Percentiles rank a stretch among this genome's conserved stretches.
phyloP scores from a whole-genome alignment of 2,797 vertebrate genomes.

The Cirrhinus mrigala region DNA sequence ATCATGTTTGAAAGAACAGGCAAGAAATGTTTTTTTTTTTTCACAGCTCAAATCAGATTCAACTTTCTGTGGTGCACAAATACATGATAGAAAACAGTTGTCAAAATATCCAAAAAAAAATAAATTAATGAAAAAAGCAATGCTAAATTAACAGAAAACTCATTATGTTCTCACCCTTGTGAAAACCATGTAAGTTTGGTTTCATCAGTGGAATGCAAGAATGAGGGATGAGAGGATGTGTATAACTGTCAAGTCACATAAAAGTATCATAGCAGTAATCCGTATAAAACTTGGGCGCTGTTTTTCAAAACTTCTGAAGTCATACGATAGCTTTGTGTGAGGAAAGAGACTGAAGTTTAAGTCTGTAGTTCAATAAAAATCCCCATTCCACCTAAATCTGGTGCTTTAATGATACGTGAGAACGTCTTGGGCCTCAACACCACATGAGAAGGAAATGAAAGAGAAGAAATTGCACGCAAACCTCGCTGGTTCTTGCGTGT shows the following conservation, averaged over 20 bases:
- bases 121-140: background rate
- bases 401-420: background rate
- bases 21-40: background rate
- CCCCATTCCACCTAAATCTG: background rate
- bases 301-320: background rate
- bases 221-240: background rate
- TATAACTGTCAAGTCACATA: background rate
- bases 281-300: background rate
- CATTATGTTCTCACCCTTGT: background rate
- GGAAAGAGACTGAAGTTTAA: background rate
- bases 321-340: background rate
- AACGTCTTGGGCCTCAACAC: background rate
- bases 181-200: background rate
- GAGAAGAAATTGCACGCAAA: background rate
- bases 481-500: background rate
- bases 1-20: background rate
- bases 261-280: background rate
- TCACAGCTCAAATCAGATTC: background rate
- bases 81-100: background rate
- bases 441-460: background rate
- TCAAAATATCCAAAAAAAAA: background rate
- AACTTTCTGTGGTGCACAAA: slow-evolving; percentile 1
- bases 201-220: background rate
- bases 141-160: background rate
- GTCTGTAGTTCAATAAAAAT: background rate